A percentile compares a stretch with the other conserved stretches of the same genome.
Conservation (phyloP, 2,797 vertebrate genomes). For the Micropoecilia bifurca region DNA sequence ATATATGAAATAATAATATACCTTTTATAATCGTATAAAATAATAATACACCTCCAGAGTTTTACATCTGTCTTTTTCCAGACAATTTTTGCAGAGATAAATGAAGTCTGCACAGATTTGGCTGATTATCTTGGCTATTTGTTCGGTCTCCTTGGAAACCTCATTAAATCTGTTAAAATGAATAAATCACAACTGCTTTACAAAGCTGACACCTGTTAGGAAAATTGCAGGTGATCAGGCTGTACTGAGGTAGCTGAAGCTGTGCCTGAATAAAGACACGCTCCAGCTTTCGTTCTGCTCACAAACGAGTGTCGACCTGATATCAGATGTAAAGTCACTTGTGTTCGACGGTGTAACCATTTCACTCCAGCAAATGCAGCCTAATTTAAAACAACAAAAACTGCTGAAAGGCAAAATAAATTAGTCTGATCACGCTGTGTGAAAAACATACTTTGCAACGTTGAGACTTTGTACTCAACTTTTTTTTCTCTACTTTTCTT, state of each 20-base stretch:
- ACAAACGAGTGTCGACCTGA: background rate
- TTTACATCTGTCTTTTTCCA: background rate
- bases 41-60: background rate
- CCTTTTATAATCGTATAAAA: background rate
- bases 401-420: background rate
- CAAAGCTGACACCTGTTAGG: conserved; percentile 6
- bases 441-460: background rate
- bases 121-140: conserved; percentile 7
- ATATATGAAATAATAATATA: background rate
- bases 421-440: background rate
- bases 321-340: background rate
- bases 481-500: background rate
- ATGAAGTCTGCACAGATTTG: background rate
- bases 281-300: background rate
- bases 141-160: conserved; percentile 6
- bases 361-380: background rate
- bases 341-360: background rate
- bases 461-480: conserved; percentile 14
- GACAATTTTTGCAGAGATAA: background rate
- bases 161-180: conserved; percentile 5
- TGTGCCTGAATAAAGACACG: background rate
- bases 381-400: background rate
- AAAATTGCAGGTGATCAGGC: conserved; percentile 7
- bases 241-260: background rate
- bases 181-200: conserved; percentile 12